Percentiles rank a stretch among this genome's conserved stretches.
Conservation (phyloP, 2,888 invertebrate species). For the Diarsia rubi region DNA sequence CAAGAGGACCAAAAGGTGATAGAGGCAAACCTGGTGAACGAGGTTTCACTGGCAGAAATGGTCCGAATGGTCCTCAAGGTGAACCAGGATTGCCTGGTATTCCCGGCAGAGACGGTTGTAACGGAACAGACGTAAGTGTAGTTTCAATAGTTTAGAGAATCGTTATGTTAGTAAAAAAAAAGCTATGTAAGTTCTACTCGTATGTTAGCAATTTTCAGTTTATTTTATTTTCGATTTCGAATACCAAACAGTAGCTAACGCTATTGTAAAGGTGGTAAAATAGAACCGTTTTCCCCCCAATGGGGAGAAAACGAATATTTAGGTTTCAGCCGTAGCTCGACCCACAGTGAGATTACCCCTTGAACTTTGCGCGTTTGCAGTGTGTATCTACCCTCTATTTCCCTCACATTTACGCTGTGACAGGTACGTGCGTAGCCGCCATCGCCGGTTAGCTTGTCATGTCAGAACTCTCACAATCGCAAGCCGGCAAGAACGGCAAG, state of each 20-base stretch:
- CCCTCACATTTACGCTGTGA: no score
- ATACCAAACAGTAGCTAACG: background rate
- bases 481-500: no score
- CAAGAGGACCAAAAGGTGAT: conserved; percentile 96
- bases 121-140: conserved; percentile 96
- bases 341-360: no score
- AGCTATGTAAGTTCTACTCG: background rate
- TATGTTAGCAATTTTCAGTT: background rate
- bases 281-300: no score
- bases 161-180: background rate
- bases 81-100: conserved; percentile 93
- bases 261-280: background rate
- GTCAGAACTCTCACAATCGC: no score
- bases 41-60: conserved; percentile 92
- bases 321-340: no score
- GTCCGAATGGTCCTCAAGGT: conserved; percentile 92
- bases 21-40: conserved; percentile 96
- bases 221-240: background rate
- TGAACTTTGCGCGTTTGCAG: no score
- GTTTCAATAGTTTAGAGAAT: conserved; percentile 6
- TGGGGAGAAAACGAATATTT: no score
- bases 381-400: no score
- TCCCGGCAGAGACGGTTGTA: conserved; percentile 98
- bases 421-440: no score
- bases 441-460: no score